phyloP scores from a whole-genome alignment of 1,140 invertebrate species.

The Pogonognathellus flavescens region DNA sequence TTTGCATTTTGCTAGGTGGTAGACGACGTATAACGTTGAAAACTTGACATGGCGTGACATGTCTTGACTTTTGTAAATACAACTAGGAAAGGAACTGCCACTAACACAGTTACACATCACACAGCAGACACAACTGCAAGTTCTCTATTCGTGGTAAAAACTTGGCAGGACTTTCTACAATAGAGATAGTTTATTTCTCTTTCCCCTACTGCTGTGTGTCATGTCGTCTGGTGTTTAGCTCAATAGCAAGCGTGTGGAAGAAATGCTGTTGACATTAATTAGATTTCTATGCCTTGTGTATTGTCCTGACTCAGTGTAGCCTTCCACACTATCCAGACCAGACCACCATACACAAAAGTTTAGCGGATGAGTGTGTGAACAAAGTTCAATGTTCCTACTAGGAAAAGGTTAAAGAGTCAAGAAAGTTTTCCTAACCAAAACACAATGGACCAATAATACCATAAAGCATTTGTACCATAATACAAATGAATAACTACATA shows the following conservation, averaged over 20 bases:
- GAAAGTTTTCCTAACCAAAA: background rate
- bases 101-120: background rate
- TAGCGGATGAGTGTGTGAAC: background rate
- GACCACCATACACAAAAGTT: no score
- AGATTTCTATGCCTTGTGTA: conserved; percentile 22
- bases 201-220: no score
- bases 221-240: no score
- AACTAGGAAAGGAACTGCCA: background rate
- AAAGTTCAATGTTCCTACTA: conserved; percentile 7
- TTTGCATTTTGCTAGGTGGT: background rate
- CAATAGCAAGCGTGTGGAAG: background rate
- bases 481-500: no score
- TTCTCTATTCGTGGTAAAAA: background rate
- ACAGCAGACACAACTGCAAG: background rate
- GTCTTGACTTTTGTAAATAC: conserved; percentile 9
- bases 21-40: background rate
- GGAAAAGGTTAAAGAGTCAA: conserved; percentile 12
- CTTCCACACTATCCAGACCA: no score
- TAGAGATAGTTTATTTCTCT: no score
- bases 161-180: no score
- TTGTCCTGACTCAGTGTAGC: background rate
- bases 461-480: no score
- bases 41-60: conserved; percentile 15
- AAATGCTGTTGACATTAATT: conserved; percentile 44
- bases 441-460: background rate